Base-by-base conservation (phyloP, 2,888 invertebrate species). In the Xiphydria camelus region DNA sequence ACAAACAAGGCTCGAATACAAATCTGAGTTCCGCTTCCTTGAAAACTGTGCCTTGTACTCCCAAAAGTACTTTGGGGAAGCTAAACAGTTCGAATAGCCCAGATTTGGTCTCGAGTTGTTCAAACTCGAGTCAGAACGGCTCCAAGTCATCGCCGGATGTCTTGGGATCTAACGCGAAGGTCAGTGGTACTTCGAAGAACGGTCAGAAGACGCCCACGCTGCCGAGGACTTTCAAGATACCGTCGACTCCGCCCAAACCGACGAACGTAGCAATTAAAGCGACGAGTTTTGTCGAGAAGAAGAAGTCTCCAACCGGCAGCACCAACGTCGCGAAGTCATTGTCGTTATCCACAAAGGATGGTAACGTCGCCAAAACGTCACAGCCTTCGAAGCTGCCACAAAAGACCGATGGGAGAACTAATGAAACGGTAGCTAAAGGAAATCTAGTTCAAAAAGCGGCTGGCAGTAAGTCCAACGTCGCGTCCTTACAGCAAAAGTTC, bases 401-500 rank as follows among this genome's bases (percentile, higher is more conserved):
- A 42, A 41, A 6, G 12, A 46, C 47, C 32, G 46, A 42, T 5
- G 41, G 12, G 7, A 51, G 49, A 43, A 21, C 20, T 21, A 25
- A 23, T 22, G 9, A 45, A 47, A 34, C 26, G 21, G 21, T 43
- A 17, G 35, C 36, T 45, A 44, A 44, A 23, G 39, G 42, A 7
- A 62, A 50, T 47, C 46, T 60, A 3, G 51, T 68, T 26, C 64
- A 67, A 39, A 63, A 59, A 44, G 76, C 81, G 18, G 78, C 83
- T 3, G 73, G 70, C 32, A 76, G 77, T 53, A 83, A 83, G 65
- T 87, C 87, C 14, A 88, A 84, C 69, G 88, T 89, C 41, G 89
- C 89, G 20, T 85, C 86, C 45, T 77, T 90, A 59, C 89, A 90
- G 63, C 88, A 88, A 62, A 89, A 87, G 71, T 90, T 89, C 68